Evolutionary conservation across 2,113 vertebrate genomes (phyloP).

Genomic region (Meles meles): DNA sequence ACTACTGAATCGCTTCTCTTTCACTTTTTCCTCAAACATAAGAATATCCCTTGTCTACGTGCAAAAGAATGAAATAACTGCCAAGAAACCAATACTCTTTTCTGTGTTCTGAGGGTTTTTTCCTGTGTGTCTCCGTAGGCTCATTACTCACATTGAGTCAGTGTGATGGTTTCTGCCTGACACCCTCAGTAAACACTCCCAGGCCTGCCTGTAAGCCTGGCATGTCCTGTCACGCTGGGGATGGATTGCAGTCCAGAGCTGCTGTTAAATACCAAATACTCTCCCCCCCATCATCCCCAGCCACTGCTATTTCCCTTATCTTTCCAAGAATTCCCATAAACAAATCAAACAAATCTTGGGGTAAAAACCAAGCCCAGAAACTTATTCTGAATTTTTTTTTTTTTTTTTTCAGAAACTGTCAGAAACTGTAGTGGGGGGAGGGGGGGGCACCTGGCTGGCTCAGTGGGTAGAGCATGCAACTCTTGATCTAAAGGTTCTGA

Average conservation of each 20-base stretch:
- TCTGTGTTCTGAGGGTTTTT: neutral
- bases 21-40: neutral
- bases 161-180: neutral
- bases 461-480: neutral
- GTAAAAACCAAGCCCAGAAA: neutral
- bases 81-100: neutral
- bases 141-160: neutral
- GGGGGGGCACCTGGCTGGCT: neutral
- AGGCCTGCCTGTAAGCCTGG: neutral
- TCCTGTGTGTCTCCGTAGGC: neutral
- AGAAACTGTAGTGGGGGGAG: neutral
- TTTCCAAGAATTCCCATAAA: conserved; percentile 57
- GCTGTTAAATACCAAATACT: neutral
- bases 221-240: neutral
- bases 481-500: neutral
- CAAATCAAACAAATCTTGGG: neutral
- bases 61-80: neutral
- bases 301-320: conserved; percentile 18
- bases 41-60: neutral
- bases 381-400: neutral
- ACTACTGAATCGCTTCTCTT: neutral
- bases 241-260: neutral
- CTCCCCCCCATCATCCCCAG: neutral
- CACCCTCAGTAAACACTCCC: neutral
- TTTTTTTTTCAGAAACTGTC: too few species aligned